A percentile compares a stretch with the other conserved stretches of the same genome.
Evolutionary conservation across 2,113 vertebrate species (phyloP).

Genomic region (Aramus guarauna): DNA sequence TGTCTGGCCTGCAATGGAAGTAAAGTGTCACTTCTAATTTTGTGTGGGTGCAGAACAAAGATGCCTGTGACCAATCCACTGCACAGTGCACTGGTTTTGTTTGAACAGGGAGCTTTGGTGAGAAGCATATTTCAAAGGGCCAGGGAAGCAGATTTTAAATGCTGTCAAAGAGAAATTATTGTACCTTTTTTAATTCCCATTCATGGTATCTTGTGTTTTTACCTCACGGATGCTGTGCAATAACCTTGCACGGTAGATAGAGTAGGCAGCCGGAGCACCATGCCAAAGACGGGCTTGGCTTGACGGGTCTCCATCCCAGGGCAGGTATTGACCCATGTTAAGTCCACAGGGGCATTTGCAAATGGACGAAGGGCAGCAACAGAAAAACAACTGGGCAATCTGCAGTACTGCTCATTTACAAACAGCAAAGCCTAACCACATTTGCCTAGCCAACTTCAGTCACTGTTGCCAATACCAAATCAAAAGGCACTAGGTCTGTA

Average conservation of each 20-base stretch:
- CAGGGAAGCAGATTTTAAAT: slow-evolving; percentile 17
- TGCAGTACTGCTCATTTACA: neutral
- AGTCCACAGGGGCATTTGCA: neutral
- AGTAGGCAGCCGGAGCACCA: neutral
- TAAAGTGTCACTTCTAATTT: slow-evolving; percentile 59
- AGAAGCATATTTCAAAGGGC: slow-evolving; percentile 35
- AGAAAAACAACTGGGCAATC: neutral
- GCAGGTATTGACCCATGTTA: neutral
- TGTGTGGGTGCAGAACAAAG: slow-evolving; percentile 68
- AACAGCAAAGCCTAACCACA: neutral
- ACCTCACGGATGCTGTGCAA: neutral
- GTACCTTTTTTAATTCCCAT: neutral
- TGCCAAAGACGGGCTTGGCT: neutral
- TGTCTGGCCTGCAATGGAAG: slow-evolving; percentile 50
- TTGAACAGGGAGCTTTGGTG: slow-evolving; percentile 6
- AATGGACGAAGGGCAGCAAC: neutral
- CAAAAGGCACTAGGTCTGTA: neutral
- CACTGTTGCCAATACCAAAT: neutral
- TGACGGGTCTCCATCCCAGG: accelerated
- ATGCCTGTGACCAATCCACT: slow-evolving; percentile 42
- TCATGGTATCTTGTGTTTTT: neutral
- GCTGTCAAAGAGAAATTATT: neutral
- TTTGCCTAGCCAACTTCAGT: neutral
- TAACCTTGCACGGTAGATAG: neutral
- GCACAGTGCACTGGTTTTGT: neutral